These are phyloP conservation scores for Falco concolor DNA, from an alignment of 2,797 vertebrate genomes.

Conservation along the genomic window DNA sequence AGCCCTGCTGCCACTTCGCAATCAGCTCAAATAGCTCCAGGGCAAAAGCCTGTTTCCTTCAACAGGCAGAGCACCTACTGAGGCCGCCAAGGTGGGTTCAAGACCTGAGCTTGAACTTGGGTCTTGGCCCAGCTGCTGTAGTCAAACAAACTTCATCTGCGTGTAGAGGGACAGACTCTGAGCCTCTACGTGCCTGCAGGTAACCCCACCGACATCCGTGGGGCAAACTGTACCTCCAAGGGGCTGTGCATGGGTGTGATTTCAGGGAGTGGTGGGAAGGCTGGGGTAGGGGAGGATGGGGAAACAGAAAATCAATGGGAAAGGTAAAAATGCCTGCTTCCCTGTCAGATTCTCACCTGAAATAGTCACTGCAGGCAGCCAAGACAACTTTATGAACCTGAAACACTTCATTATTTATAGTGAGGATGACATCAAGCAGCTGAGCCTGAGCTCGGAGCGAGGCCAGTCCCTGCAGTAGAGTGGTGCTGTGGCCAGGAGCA, in stretches of 20 bases:
- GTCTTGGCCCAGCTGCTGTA: background rate
- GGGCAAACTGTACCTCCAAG: background rate
- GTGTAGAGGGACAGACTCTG: background rate
- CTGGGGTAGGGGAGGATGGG: background rate
- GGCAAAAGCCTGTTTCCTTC: background rate
- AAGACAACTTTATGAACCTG: slow-evolving; percentile 95
- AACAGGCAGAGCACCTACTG: background rate
- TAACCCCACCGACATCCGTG: accelerated
- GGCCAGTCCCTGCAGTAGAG: slow-evolving; percentile 90
- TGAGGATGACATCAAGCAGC: slow-evolving; percentile 91
- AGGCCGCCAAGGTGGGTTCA: background rate
- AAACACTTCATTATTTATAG: slow-evolving; percentile 90
- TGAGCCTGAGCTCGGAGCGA: slow-evolving; percentile 89
- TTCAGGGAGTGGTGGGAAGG: background rate
- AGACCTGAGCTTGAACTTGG: background rate
- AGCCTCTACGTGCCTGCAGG: background rate
- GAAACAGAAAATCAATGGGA: background rate
- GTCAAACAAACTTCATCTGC: background rate
- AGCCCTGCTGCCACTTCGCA: background rate
- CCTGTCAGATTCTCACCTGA: slow-evolving; percentile 81
- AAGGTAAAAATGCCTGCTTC: slow-evolving; percentile 6
- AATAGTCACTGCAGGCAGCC: slow-evolving; percentile 98
- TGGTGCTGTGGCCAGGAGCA: slow-evolving; percentile 88
- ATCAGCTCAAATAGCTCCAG: background rate
- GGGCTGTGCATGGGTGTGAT: background rate